Conservation (phyloP, 2,113 vertebrate genomes). For the Isurus oxyrinchus region DNA sequence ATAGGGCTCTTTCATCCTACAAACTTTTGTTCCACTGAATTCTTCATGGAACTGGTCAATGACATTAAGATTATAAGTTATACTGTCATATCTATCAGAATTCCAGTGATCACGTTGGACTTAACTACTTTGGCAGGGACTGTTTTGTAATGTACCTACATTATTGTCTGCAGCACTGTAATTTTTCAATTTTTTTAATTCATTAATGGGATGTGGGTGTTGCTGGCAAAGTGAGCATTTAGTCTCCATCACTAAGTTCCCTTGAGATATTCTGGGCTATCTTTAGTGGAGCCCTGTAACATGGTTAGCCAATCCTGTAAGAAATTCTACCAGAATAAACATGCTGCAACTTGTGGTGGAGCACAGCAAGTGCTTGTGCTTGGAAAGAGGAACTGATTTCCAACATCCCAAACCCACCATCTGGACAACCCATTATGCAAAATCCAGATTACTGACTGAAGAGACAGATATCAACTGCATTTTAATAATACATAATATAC, state of each 20-base stretch:
- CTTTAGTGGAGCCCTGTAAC: too few species aligned
- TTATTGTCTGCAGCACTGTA: background rate
- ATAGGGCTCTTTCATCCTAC: background rate
- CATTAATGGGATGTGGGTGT: too few species aligned
- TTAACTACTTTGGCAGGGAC: background rate
- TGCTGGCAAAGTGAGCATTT: too few species aligned
- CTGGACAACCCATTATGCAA: background rate
- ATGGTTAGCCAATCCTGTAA: too few species aligned
- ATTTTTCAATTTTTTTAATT: background rate
- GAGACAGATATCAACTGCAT: background rate
- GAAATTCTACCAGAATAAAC: background rate
- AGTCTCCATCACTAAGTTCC: too few species aligned
- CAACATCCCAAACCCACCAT: background rate
- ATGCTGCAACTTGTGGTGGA: background rate
- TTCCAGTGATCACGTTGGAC: background rate
- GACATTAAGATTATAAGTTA: background rate
- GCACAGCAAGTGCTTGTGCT: background rate
- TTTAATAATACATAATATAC: too few species aligned
- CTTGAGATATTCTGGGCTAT: too few species aligned
- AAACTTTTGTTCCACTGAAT: background rate
- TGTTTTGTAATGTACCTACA: background rate
- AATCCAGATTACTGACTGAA: too few species aligned
- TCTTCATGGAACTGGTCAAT: background rate
- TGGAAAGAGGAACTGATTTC: background rate
- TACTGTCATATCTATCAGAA: background rate